Evolutionary conservation across 2,797 vertebrate species (phyloP).

Genomic region (Typhlichthys eigenmanni): DNA sequence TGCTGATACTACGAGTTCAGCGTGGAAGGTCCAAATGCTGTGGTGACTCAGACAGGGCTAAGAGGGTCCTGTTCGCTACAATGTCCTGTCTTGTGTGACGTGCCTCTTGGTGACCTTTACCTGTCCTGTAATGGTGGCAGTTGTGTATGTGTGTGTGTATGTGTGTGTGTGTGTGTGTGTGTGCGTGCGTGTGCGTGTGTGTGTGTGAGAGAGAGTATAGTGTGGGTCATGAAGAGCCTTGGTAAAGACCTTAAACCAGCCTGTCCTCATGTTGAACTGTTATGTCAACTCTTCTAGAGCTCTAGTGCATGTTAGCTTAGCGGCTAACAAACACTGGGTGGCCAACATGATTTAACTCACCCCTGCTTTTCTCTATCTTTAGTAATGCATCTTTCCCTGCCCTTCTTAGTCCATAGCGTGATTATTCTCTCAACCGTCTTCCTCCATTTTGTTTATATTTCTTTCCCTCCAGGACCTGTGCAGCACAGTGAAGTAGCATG

Average conservation of each 20-base stretch:
- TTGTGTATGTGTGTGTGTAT: neutral
- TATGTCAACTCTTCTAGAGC: conserved; percentile 23
- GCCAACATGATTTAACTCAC: conserved; percentile 6
- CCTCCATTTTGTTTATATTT: neutral
- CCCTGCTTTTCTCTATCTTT: neutral
- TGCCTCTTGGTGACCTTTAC: neutral
- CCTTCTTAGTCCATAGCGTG: neutral
- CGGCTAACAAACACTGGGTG: conserved; percentile 22
- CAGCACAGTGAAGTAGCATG: conserved; percentile 23
- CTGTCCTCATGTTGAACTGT: conserved; percentile 14
- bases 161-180: neutral
- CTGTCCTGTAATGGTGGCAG: neutral
- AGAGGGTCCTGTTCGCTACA: conserved; percentile 4
- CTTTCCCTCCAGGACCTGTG: conserved; percentile 1
- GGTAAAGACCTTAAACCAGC: conserved; percentile 6
- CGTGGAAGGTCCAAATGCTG: too few species aligned
- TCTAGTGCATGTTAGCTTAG: conserved; percentile 15
- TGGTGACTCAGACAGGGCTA: neutral
- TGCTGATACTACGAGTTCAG: too few species aligned
- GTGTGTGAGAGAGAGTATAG: conserved; percentile 2
- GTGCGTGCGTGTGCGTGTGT: neutral
- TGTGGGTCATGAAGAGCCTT: conserved; percentile 11
- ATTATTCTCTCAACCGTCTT: neutral
- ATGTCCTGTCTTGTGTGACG: conserved; percentile 26
- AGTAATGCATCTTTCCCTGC: neutral